phyloP scores from a whole-genome alignment of 2,888 invertebrate species.

The Ochlodes sylvanus region DNA sequence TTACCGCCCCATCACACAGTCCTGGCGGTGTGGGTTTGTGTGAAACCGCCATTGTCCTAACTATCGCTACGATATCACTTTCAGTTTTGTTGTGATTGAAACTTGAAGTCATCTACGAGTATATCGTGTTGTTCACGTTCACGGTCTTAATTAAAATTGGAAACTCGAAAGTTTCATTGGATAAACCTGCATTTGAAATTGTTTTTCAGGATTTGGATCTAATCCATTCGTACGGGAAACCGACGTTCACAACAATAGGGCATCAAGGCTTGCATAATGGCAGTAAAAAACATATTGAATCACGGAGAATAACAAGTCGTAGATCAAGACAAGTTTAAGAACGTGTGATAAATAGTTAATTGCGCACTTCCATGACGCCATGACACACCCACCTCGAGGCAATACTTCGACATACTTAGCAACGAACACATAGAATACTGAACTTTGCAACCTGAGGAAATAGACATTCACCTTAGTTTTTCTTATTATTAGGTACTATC shows the following conservation, averaged over 20 bases:
- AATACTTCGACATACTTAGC: too few species aligned
- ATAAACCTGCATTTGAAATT: too few species aligned
- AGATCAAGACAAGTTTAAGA: conserved; percentile 1
- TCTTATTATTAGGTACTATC: too few species aligned
- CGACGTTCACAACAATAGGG: too few species aligned
- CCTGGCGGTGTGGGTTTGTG: background rate
- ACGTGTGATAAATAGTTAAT: conserved; percentile 35
- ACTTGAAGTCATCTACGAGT: conserved; percentile 2
- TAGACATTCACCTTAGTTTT: too few species aligned
- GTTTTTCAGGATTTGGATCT: background rate
- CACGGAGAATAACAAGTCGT: conserved; percentile 12
- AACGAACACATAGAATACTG: too few species aligned
- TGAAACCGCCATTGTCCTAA: background rate
- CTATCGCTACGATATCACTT: background rate
- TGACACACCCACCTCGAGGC: conserved; percentile 45
- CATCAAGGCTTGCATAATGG: too few species aligned
- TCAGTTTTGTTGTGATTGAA: background rate
- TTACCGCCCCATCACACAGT: background rate
- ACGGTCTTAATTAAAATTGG: background rate
- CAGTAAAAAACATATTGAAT: background rate
- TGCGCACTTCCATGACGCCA: conserved; percentile 46
- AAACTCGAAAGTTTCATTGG: background rate
- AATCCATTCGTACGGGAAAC: too few species aligned
- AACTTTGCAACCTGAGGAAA: too few species aligned
- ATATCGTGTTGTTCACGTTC: background rate